Conservation (phyloP, 2,888 invertebrate genomes). For the Agrochola macilenta region DNA sequence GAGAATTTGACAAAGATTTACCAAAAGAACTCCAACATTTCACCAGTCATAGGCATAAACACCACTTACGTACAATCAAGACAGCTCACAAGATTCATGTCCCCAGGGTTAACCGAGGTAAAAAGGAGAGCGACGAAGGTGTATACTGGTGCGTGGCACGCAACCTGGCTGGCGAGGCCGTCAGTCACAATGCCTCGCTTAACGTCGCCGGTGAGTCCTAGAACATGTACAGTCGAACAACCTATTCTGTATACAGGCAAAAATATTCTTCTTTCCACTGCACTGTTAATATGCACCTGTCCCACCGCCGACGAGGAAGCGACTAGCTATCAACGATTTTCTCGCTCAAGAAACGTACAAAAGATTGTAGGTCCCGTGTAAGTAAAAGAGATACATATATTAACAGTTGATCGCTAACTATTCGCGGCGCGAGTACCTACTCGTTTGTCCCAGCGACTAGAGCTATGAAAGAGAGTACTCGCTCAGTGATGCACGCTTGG, state of each 20-base stretch:
- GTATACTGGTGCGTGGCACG: slow-evolving; percentile 99
- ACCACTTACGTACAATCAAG: slow-evolving; percentile 50
- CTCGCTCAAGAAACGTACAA: background rate
- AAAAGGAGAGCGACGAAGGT: slow-evolving; percentile 98
- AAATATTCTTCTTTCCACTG: background rate
- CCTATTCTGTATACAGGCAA: background rate
- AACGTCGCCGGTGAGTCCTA: slow-evolving; percentile 96
- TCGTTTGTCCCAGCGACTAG: background rate
- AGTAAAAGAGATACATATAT: background rate
- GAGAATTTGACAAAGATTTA: background rate
- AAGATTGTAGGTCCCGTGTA: background rate
- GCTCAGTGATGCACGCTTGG: background rate
- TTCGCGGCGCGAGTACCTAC: background rate
- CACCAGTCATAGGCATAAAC: slow-evolving; percentile 20
- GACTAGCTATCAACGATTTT: background rate
- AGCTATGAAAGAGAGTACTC: background rate
- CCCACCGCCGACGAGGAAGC: background rate
- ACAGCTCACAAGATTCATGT: slow-evolving; percentile 60
- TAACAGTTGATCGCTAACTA: background rate
- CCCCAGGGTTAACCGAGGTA: slow-evolving; percentile 95
- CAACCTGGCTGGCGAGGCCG: slow-evolving; percentile 96
- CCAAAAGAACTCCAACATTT: no score
- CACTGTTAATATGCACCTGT: background rate
- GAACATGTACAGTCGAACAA: slow-evolving; percentile 25
- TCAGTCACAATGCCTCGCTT: slow-evolving; percentile 98